Base-by-base conservation (phyloP, 2,113 vertebrate species). In the Cepphus grylle region DNA sequence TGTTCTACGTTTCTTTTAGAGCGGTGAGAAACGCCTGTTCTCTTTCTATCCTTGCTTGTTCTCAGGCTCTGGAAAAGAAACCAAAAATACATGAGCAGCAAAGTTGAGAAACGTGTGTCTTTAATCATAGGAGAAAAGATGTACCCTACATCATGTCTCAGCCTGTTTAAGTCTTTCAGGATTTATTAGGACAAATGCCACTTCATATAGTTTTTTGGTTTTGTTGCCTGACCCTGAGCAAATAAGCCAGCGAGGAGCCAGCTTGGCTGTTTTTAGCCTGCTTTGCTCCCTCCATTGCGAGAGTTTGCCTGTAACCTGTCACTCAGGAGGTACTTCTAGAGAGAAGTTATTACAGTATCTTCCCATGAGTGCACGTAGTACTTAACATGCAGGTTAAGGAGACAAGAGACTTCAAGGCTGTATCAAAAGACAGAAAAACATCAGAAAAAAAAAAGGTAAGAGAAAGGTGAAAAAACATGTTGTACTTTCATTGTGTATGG, bases 341-440 rank as follows among this genome's bases (percentile, higher is more conserved):
- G 47, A 69, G 14, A 45, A 45, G 29, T 32, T 34, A 21, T 42
- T 6, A 58, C 4, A 12, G 49, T 13, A 6, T 34, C 32, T 29
- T 79, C 32, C 52, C 14, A 6, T 3, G 29, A 73, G 27, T 4
- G 14, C 32, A 43, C 0, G 1, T 6, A 49, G 58, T 20, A n/a
- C 52, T 53, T 42, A n/a, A 50, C 27, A 40, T 6, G 40, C 40
- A 72, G 49, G 20, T 29, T 52, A 55, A 61, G 65, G 58, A n/a
- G 71, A n/a, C 15, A 61, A 40, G 36, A 73, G 50, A 63, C 36
- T 69, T 69, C 29, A 29, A 63, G 67, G 29, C 61, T 91, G 1
- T 21, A 83, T 21, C 25, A 62, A 74, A 79, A 34, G 56, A 47
- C 25, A 71, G 43, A 65, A 86, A 90, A 77, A 2, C 4, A 62